Conservation (phyloP, 1,140 invertebrate species). For the Littorina saxatilis region DNA sequence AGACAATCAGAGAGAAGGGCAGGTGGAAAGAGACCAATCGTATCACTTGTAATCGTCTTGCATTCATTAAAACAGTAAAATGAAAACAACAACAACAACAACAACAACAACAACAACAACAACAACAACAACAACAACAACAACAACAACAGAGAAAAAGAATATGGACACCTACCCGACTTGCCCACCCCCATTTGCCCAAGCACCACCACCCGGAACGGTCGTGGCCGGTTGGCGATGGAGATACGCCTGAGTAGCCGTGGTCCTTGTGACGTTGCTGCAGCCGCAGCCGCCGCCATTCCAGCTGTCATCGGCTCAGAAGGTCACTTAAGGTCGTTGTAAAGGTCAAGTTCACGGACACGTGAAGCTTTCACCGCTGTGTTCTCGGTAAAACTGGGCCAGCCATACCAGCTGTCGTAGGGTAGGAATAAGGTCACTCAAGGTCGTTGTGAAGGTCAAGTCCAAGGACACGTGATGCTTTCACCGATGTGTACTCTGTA, state of each 20-base stretch:
- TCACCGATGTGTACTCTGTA: background rate
- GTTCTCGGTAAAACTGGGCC: too few relatives aligned
- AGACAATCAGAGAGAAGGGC: too few relatives aligned
- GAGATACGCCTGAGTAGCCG: conserved; percentile 46
- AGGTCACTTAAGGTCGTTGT: too few relatives aligned
- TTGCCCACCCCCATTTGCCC: conserved; percentile 60
- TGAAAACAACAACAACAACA: too few relatives aligned
- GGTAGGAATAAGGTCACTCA: too few relatives aligned
- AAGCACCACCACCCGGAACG: conserved; percentile 54
- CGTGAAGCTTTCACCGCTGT: background rate
- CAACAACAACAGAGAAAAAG: too few relatives aligned
- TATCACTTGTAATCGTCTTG: too few relatives aligned
- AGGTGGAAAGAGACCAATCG: too few relatives aligned
- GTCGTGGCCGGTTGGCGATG: conserved; percentile 40
- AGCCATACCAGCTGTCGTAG: background rate
- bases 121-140: too few relatives aligned
- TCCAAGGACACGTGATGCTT: background rate
- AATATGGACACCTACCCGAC: conserved; percentile 57
- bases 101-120: too few relatives aligned
- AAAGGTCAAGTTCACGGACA: background rate
- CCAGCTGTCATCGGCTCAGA: conserved; percentile 8
- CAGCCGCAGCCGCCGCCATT: background rate
- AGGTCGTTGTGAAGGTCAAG: too few relatives aligned
- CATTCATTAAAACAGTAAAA: too few relatives aligned
- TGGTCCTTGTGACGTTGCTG: conserved; percentile 19